Percentiles rank a stretch among this genome's conserved stretches.
These are phyloP conservation scores for Xylocopa sonorina DNA, from an alignment of 1,140 invertebrate genomes.

Conservation along the genomic window DNA sequence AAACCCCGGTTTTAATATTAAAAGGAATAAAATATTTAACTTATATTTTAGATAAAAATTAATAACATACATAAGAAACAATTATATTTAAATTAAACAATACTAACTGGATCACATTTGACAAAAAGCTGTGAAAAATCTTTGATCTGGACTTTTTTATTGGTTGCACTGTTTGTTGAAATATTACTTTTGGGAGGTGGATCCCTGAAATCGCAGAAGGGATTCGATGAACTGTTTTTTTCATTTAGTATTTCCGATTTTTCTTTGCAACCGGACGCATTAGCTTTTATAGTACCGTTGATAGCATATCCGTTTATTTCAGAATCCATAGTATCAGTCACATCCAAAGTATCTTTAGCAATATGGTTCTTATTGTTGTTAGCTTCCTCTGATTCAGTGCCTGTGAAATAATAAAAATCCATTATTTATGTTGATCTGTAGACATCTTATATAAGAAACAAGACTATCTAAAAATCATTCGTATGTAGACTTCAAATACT, in stretches of 20 bases:
- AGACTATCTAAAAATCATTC: too few species aligned
- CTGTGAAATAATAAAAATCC: constrained; percentile 33
- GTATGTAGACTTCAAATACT: too few species aligned
- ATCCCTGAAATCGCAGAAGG: constrained; percentile 17
- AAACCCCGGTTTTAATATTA: too few species aligned
- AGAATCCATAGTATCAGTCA: constrained; percentile 65
- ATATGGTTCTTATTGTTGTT: constrained; percentile 58
- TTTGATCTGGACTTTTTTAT: constrained; percentile 24
- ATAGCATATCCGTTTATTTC: constrained; percentile 57
- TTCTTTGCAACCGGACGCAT: constrained; percentile 22
- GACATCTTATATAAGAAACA: constrained; percentile 6
- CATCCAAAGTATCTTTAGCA: constrained; percentile 64
- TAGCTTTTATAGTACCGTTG: constrained; percentile 53
- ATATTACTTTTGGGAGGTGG: constrained; percentile 18
- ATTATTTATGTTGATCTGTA: neutral
- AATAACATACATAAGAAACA: neutral
- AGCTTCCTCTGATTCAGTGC: constrained; percentile 52
- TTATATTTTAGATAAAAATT: too few species aligned
- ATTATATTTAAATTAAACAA: constrained; percentile 15
- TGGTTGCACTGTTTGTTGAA: constrained; percentile 1
- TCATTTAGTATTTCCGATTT: constrained; percentile 30
- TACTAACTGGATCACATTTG: constrained; percentile 86
- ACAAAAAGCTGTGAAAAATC: constrained; percentile 82
- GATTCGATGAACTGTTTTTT: constrained; percentile 33
- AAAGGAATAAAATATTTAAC: too few species aligned